Conservation (phyloP, 2,113 vertebrate genomes). For the Pygoscelis adeliae region DNA sequence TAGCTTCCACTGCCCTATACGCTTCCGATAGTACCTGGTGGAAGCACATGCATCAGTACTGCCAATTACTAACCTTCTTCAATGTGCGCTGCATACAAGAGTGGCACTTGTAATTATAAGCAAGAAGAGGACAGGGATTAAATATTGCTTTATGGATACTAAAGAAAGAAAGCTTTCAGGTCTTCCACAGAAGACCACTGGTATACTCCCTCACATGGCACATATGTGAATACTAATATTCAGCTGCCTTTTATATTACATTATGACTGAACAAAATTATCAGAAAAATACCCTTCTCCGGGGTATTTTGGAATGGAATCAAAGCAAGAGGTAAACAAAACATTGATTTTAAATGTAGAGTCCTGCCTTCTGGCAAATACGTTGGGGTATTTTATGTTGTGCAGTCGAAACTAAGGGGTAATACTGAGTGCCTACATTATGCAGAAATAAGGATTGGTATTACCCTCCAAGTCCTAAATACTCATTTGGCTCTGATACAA, state of each 20-base stretch:
- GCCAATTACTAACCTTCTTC: background rate
- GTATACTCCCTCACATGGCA: background rate
- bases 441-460: background rate
- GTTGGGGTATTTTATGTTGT: background rate
- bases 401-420: background rate
- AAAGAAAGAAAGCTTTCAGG: background rate
- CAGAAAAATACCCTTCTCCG: background rate
- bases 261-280: background rate
- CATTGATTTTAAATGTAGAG: background rate
- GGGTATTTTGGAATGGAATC: background rate
- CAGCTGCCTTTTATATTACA: background rate
- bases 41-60: background rate
- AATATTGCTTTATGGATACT: background rate
- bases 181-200: background rate
- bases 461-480: background rate
- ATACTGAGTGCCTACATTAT: background rate
- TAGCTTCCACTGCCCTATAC: background rate
- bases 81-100: background rate
- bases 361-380: background rate
- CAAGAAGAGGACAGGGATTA: background rate
- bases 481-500: background rate
- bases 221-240: background rate
- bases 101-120: background rate
- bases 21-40: accelerated
- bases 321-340: background rate